Conservation (phyloP, 2,797 vertebrate genomes). For the Gouania willdenowi region DNA sequence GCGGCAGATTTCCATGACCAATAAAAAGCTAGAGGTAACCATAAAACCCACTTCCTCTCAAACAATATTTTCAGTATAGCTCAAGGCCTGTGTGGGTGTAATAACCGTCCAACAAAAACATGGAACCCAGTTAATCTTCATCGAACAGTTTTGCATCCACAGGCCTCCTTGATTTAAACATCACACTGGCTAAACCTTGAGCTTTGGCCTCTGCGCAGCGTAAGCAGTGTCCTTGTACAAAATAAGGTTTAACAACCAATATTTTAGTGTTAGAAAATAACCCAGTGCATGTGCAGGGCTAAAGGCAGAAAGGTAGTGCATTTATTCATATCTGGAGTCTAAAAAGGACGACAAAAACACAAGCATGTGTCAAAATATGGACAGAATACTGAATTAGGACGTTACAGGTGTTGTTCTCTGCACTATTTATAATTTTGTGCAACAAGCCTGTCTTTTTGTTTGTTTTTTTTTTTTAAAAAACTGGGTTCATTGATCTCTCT, state of each 20-base stretch:
- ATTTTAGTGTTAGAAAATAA: constrained; percentile 12
- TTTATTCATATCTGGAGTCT: constrained; percentile 5
- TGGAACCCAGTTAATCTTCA: constrained; percentile 27
- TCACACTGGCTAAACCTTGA: constrained; percentile 13
- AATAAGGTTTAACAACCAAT: constrained; percentile 12
- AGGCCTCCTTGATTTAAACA: constrained; percentile 9
- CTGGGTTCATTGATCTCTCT: too few species aligned
- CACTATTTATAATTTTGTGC: too few species aligned
- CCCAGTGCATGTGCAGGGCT: background rate
- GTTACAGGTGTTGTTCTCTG: too few species aligned
- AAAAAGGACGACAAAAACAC: background rate
- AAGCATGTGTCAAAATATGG: too few species aligned
- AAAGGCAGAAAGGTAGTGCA: background rate
- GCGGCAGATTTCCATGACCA: too few species aligned
- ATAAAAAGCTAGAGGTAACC: too few species aligned
- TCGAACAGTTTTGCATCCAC: constrained; percentile 15
- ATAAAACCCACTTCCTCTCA: too few species aligned
- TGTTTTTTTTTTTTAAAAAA: too few species aligned
- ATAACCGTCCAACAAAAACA: constrained; percentile 18
- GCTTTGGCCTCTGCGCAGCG: background rate
- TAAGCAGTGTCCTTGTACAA: constrained; percentile 3
- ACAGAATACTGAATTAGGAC: too few species aligned
- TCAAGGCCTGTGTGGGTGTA: background rate
- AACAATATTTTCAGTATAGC: background rate
- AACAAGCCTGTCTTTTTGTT: too few species aligned